phyloP scores from a whole-genome alignment of 2,888 invertebrate genomes.

The Melangyna quadrimaculata region DNA sequence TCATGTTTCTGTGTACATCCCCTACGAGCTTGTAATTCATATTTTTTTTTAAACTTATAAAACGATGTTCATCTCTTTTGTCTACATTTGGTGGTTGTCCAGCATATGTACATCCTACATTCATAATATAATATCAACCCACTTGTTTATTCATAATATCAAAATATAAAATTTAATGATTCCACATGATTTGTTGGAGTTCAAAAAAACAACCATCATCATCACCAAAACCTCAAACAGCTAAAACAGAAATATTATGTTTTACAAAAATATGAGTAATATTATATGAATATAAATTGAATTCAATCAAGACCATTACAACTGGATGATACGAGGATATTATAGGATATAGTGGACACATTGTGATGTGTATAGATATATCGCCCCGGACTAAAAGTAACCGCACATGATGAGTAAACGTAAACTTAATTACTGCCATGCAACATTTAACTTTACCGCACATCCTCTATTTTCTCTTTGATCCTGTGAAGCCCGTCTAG shows the following conservation, averaged over 20 bases:
- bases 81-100: background rate
- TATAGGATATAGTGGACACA: background rate
- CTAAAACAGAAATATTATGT: background rate
- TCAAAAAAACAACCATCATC: conserved; percentile 14
- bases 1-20: background rate
- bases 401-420: conserved; percentile 61
- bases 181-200: conserved; percentile 38
- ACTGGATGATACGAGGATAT: background rate
- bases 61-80: background rate
- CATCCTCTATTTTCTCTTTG: conserved; percentile 54
- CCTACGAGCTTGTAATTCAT: background rate
- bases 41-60: background rate
- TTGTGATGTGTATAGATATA: conserved; percentile 4
- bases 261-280: conserved; percentile 3
- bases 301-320: conserved; percentile 65
- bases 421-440: conserved; percentile 68
- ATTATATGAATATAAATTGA: conserved; percentile 51
- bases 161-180: conserved; percentile 27
- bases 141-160: conserved; percentile 5
- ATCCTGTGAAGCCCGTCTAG: conserved; percentile 18
- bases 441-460: conserved; percentile 66
- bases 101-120: background rate
- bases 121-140: no score
- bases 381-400: conserved; percentile 33
- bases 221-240: background rate